Base-by-base conservation (phyloP, 2,888 invertebrate species). In the Perithous albicinctus region DNA sequence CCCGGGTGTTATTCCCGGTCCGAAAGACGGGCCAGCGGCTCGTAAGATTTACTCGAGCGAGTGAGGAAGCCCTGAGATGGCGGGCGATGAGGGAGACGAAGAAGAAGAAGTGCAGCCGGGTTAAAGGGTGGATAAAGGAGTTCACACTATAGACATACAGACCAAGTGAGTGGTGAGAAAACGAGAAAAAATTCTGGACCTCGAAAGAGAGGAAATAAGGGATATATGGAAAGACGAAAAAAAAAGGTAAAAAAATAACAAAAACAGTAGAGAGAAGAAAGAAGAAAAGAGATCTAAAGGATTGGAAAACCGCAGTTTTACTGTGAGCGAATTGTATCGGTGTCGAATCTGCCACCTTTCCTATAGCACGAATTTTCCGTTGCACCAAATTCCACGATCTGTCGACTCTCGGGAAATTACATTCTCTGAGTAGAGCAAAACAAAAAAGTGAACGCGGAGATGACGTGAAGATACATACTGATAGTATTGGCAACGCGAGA, bases 311-410 rank as follows among this genome's bases (percentile, higher is more conserved):
- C 78, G 78, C 82, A 85, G 85, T 87, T 89, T 88, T 87, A 88
- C 87, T 46, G 10, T 87, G 83, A 83, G 80, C 85, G 86, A 87
- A 89, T 90, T 88, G 87, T 88, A 89, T 90, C 89, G 88, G 86
- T 89, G 86, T 89, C 87, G 86, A 87, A 89, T 87, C 88, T 88
- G 89, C 88, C 35, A 78, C 56, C 46, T 78, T 43, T 38, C 15
- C 35, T 38, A n/a, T 32, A 80, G 80, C 35, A 15, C 59, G 18
- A 59, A 59, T 35, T 79, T 84, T 83, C 84, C 84, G 82, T 84
- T 78, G 84, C 85, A 80, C 81, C 78, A 88, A 87, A 88, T 90
- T 88, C 85, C 86, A 85, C 84, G 85, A 72, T 83, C n/a, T n/a
- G n/a, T 54, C 20, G 69, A 48, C 84, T 63, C 81, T 82, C 85